A percentile compares a stretch with the other conserved stretches of the same genome.
These are phyloP conservation scores for Ceriagrion tenellum DNA, from an alignment of 2,888 invertebrate genomes.

Conservation along the genomic window DNA sequence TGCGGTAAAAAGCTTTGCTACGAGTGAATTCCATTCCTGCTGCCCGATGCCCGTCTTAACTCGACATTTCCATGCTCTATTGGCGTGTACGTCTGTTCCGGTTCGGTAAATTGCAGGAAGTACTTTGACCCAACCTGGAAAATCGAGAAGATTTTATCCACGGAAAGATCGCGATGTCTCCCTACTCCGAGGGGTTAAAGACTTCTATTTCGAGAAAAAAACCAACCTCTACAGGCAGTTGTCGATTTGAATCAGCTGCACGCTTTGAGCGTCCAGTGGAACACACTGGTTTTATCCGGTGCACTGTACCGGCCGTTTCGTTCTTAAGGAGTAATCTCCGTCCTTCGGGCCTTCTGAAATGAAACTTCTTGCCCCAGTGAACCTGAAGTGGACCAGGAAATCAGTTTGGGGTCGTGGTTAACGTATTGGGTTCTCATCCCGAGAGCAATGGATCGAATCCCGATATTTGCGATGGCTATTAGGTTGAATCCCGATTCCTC, in stretches of 20 bases:
- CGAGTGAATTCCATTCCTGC: too few species aligned
- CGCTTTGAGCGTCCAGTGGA: background rate
- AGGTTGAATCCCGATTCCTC: too few species aligned
- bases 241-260: slow-evolving; percentile 21
- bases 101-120: background rate
- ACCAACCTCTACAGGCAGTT: background rate
- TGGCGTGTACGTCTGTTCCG: background rate
- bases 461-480: too few species aligned
- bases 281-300: background rate
- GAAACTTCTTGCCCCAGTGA: background rate
- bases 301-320: background rate
- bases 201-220: background rate
- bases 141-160: background rate
- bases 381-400: background rate
- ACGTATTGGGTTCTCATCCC: too few species aligned
- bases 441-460: too few species aligned
- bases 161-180: background rate
- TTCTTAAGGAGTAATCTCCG: background rate
- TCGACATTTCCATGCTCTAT: too few species aligned
- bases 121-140: background rate
- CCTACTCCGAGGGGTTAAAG: background rate
- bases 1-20: too few species aligned
- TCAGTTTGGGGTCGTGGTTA: too few species aligned
- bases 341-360: background rate
- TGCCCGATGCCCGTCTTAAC: too few species aligned